A percentile compares a stretch with the other conserved stretches of the same genome.
Conservation (phyloP, 2,888 invertebrate genomes). For the Hirtodrosophila alboralis region DNA sequence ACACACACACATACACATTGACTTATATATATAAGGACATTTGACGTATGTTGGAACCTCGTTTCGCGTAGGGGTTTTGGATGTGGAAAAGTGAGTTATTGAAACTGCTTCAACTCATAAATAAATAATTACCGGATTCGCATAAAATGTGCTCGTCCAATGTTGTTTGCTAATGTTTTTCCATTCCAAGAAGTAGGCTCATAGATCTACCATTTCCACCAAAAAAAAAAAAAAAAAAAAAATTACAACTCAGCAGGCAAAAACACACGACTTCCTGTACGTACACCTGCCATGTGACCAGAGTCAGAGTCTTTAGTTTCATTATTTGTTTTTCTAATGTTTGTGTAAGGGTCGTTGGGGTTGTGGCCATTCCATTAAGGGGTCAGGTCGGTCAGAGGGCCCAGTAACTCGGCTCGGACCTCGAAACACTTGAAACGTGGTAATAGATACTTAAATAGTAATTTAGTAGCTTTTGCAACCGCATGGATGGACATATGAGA, state of each 20-base stretch:
- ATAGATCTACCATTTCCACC: slow-evolving; percentile 18
- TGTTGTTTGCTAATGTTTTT: slow-evolving; percentile 62
- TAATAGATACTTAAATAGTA: slow-evolving; percentile 79
- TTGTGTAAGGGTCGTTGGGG: slow-evolving; percentile 47
- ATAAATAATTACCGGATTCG: slow-evolving; percentile 83
- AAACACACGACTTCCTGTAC: slow-evolving; percentile 38
- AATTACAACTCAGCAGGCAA: slow-evolving; percentile 1
- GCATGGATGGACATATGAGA: slow-evolving; percentile 74
- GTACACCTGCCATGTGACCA: slow-evolving; percentile 33
- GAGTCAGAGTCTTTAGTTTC: slow-evolving; percentile 43
- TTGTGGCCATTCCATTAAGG: slow-evolving; percentile 59
- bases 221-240: too few relatives aligned
- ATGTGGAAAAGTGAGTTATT: slow-evolving; percentile 80
- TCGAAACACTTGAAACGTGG: slow-evolving; percentile 68
- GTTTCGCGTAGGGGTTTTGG: slow-evolving; percentile 8
- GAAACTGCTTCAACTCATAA: slow-evolving; percentile 83
- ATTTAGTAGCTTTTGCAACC: slow-evolving; percentile 76
- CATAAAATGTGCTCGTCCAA: slow-evolving; percentile 67
- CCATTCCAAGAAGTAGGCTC: slow-evolving; percentile 28
- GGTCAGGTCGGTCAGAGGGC: not conserved
- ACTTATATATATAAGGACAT: slow-evolving; percentile 32
- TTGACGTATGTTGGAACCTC: slow-evolving; percentile 53
- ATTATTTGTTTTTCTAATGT: slow-evolving; percentile 68
- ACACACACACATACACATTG: slow-evolving; percentile 8
- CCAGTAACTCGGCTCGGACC: slow-evolving; percentile 9